Conservation (phyloP, 2,797 vertebrate species). For the Lithobates sylvaticus region DNA sequence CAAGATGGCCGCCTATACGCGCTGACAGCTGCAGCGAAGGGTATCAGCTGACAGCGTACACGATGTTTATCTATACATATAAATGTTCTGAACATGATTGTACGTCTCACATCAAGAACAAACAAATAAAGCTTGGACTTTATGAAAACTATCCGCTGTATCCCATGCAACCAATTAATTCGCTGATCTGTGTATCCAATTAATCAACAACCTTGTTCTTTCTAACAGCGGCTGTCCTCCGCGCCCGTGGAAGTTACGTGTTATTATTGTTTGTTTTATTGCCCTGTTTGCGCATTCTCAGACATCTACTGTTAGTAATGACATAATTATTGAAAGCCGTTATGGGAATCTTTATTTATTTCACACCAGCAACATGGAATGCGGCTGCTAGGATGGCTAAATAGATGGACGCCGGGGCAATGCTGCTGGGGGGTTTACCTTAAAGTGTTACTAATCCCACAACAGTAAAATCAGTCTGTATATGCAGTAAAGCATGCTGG, state of each 20-base stretch:
- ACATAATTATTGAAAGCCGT: constrained; percentile 11
- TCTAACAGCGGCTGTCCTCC: not conserved
- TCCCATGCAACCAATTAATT: constrained; percentile 11
- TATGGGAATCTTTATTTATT: not conserved
- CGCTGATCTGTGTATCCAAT: constrained; percentile 8
- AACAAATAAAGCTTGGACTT: not conserved
- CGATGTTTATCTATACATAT: not conserved
- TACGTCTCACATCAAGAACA: not conserved
- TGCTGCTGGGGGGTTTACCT: too few species aligned
- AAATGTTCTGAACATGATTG: not conserved
- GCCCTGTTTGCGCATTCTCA: not conserved
- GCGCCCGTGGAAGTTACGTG: not conserved
- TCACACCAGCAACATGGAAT: not conserved
- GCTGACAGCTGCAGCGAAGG: not conserved
- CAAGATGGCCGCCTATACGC: not conserved
- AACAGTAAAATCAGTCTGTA: too few species aligned
- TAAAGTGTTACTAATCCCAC: too few species aligned
- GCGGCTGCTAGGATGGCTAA: not conserved
- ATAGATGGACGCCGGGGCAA: too few species aligned
- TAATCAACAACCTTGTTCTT: constrained; percentile 14
- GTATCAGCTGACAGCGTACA: not conserved
- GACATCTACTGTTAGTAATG: constrained; percentile 2
- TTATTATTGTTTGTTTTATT: not conserved
- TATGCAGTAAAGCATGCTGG: too few species aligned
- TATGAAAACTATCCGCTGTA: not conserved